These are phyloP conservation scores for Volucella inanis DNA, from an alignment of 2,888 invertebrate species.

Conservation along the genomic window DNA sequence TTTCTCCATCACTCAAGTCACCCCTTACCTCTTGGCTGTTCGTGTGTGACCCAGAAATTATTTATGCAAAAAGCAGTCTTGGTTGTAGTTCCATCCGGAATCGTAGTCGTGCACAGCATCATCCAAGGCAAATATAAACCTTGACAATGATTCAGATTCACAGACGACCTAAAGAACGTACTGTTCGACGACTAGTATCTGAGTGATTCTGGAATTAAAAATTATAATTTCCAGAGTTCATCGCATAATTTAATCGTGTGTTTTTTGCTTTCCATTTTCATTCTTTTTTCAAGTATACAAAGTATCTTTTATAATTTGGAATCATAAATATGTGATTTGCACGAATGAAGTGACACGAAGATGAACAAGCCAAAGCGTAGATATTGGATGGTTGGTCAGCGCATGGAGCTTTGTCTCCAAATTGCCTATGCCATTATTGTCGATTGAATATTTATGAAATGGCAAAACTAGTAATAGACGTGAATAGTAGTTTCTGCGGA, in stretches of 20 bases:
- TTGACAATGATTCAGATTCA: slow-evolving; percentile 40
- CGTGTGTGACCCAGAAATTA: slow-evolving; percentile 47
- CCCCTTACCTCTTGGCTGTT: not conserved
- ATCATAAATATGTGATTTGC: slow-evolving; percentile 36
- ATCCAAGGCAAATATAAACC: slow-evolving; percentile 2
- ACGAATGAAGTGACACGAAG: not conserved
- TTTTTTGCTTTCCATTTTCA: not conserved
- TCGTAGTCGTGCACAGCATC: slow-evolving; percentile 1
- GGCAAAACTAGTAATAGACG: slow-evolving; percentile 18
- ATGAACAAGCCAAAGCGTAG: not conserved
- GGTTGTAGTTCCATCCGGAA: too few relatives aligned
- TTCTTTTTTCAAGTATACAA: not conserved
- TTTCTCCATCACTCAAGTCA: not conserved
- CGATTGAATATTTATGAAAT: slow-evolving; percentile 64
- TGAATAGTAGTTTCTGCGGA: not conserved
- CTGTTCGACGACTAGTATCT: not conserved
- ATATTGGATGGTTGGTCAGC: too few relatives aligned
- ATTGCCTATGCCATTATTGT: slow-evolving; percentile 40
- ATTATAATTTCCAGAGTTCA: slow-evolving; percentile 38
- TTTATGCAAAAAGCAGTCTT: slow-evolving; percentile 19
- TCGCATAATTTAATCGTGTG: slow-evolving; percentile 19
- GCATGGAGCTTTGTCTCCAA: slow-evolving; percentile 5
- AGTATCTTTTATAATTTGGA: slow-evolving; percentile 19
- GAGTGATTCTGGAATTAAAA: not conserved
- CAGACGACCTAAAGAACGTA: not conserved